Evolutionary conservation across 2,888 invertebrate species (phyloP), one percentile per base, ranked within the genome.

Genomic region (Dugesia japonica): DNA sequence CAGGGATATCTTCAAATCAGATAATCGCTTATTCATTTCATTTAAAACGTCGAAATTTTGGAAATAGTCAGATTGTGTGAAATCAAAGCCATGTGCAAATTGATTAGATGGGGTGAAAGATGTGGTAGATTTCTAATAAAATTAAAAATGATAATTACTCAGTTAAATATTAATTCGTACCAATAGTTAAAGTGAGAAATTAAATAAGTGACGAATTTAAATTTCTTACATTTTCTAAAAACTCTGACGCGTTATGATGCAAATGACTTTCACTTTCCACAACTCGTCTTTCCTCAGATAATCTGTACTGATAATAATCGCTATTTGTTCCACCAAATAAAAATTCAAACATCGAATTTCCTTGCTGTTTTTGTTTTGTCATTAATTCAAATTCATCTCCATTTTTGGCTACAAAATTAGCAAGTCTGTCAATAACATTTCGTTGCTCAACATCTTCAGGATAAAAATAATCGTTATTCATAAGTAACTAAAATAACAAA

Each of bases 301-400:
- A 94, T 89, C 92, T 91, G 86, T 90, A 94, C 85, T 93, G 92
- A 86, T 98, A 98, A 86, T 97, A 97, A 85, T 91, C 91, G 86
- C 90, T 93, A 86, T 89, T 89, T 83, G 94, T 94, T 77, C 95
- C 95, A 80, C 94, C 94, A 86, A 92, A 95, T 79, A 98, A 88
- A 87, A 97, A 98, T 82, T 91, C 89, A 87, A 97, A 97, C 85
- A 94, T 94, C 1, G 94, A 92, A 86, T 98, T 97, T 84, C 92
- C 92, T 86, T 92, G 91, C 86, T 97, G 95, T 86, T 95, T 95
- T 83, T 91, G 91, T 88, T 95, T 95, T 79, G 95, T 95, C 91
- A 95, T 95, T 86, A 92, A 90, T 87, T 97, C 97, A 86, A 95
- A 95, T 85, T 95, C 95, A n/a, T 93, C 94, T 76, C 97, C 97